A percentile compares a stretch with the other conserved stretches of the same genome.
Conservation (phyloP, 2,888 invertebrate genomes). For the Himalopsyche kuldschensis region DNA sequence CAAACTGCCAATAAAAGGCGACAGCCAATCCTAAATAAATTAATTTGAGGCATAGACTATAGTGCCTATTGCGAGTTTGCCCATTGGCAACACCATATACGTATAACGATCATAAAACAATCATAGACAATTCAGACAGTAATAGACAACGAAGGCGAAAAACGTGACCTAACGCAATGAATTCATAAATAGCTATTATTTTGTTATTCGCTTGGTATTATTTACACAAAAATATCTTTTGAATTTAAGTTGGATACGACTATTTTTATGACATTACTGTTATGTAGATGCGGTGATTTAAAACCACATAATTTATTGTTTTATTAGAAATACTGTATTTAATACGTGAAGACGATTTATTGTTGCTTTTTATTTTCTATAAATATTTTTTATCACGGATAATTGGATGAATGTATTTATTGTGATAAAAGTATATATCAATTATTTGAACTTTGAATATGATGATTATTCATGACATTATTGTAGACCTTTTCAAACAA, state of each 20-base stretch:
- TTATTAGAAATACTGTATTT: too few relatives aligned
- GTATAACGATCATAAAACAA: neutral
- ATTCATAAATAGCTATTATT: neutral
- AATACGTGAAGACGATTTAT: too few relatives aligned
- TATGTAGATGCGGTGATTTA: neutral
- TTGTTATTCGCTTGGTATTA: neutral
- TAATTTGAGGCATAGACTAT: too few relatives aligned
- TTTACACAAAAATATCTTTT: neutral
- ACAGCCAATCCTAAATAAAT: too few relatives aligned
- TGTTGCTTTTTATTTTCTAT: too few relatives aligned
- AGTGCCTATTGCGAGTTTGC: neutral
- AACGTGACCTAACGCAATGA: neutral
- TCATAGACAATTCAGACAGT: neutral
- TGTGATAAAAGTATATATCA: too few relatives aligned
- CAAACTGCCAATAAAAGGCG: too few relatives aligned
- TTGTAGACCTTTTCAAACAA: too few relatives aligned
- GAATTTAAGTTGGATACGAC: neutral
- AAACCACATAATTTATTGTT: neutral
- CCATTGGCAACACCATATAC: neutral
- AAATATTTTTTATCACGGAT: too few relatives aligned
- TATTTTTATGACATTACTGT: neutral
- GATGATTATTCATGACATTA: too few relatives aligned
- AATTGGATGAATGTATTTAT: too few relatives aligned
- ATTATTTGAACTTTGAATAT: too few relatives aligned
- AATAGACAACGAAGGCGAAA: neutral